Base-by-base conservation (phyloP, 2,797 vertebrate genomes). In the Diglossa cyanea region DNA sequence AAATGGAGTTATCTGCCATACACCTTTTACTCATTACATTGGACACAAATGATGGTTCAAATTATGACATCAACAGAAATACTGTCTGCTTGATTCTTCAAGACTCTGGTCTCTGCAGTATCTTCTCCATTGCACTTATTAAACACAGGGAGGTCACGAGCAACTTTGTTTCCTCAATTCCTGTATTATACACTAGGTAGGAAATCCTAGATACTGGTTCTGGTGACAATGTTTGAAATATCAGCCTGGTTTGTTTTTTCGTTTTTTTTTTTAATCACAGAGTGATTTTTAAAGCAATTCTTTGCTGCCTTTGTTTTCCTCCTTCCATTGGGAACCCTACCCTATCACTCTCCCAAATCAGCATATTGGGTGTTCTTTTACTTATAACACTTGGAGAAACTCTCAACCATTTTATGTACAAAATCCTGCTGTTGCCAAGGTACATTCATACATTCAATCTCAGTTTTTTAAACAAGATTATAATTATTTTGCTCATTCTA, bases 311-410 rank as follows among this genome's bases (percentile, higher is more conserved):
- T 40, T 39, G 25, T 17, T 67, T 74, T 88, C 50, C 10, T 44
- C 53, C 63, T 63, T 71, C 47, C 21, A n/a, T 5, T 6, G 23
- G 24, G 51, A 90, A 26, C 9, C 18, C n/a, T 9, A 40, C 44
- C 8, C 74, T 61, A 71, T 11, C 37, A 40, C 33, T 39, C 30
- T 28, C 55, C 53, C 53, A 61, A 44, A 58, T 15, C 60, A 60
- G 6, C 10, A 23, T 2, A 76, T 60, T 6, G 33, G 24, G 11
- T 0, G 0, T 24, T 85, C 24, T 33, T 26, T n/a, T 20, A 70
- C 14, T 40, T 68, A 12, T 13, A 86, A 78, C 4, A 13, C 45
- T 47, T 55, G 54, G n/a, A 90, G 58, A 71, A 80, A 53, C 44
- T 54, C 39, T 47, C 55, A 24, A 19, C 11, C 10, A 50, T 61